These are phyloP conservation scores for Ceryle rudis DNA, from an alignment of 2,797 vertebrate genomes.

Conservation along the genomic window DNA sequence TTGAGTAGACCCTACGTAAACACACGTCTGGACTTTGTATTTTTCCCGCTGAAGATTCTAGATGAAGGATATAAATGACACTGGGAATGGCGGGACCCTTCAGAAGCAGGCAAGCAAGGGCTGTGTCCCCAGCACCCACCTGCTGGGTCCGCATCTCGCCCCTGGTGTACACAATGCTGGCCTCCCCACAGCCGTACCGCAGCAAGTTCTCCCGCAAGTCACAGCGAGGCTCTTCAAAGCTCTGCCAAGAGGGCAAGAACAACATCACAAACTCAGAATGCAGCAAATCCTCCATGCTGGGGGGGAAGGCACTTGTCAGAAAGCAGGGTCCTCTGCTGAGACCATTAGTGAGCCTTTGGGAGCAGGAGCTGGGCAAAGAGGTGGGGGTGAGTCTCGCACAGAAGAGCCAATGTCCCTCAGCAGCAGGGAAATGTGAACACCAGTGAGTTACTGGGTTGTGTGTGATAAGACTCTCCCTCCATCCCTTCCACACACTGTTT, in stretches of 20 bases:
- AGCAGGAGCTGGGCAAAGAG: background rate
- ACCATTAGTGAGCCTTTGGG: rapidly evolving
- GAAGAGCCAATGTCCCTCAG: background rate
- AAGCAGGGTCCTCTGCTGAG: background rate
- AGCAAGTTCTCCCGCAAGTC: conserved; percentile 80
- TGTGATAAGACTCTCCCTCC: background rate
- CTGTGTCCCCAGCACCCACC: conserved; percentile 69
- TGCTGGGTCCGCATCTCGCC: conserved; percentile 21
- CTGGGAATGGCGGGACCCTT: background rate
- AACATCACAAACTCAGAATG: background rate
- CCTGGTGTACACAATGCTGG: conserved; percentile 37
- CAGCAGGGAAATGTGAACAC: background rate
- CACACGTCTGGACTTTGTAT: rapidly evolving
- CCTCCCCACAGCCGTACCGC: conserved; percentile 66
- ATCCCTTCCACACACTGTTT: background rate
- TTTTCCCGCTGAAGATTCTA: background rate
- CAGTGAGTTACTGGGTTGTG: background rate
- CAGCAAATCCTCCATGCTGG: rapidly evolving
- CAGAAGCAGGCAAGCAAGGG: background rate
- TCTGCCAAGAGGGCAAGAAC: conserved; percentile 68
- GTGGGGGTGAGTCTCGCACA: rapidly evolving
- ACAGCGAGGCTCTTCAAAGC: conserved; percentile 82
- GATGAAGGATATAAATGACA: background rate
- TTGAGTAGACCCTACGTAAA: background rate
- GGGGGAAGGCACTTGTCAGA: background rate